Evolutionary conservation across 1,140 invertebrate genomes (phyloP).

Genomic region (Drosophila bifasciata): DNA sequence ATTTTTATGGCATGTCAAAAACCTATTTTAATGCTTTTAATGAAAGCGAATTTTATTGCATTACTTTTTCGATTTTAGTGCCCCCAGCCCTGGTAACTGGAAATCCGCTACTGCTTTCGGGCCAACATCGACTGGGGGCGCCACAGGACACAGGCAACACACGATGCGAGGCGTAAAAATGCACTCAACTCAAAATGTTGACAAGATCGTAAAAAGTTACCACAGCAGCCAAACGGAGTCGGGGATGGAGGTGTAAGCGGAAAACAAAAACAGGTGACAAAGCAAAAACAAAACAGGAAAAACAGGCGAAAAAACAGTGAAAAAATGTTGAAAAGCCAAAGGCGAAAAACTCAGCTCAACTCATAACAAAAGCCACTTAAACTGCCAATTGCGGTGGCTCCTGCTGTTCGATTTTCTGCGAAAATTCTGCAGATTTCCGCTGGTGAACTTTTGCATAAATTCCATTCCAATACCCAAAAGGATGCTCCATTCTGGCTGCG

Average conservation of each 20-base stretch:
- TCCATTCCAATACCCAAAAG: slow-evolving; percentile 47
- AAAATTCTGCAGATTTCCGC: slow-evolving; percentile 55
- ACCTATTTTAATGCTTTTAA: slow-evolving; percentile 83
- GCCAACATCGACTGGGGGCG: not conserved
- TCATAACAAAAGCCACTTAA: slow-evolving; percentile 69
- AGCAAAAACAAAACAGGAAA: slow-evolving; percentile 53
- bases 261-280: slow-evolving; percentile 71
- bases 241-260: not conserved
- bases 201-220: slow-evolving; percentile 75
- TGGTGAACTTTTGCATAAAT: slow-evolving; percentile 74
- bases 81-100: slow-evolving; percentile 16
- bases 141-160: not conserved
- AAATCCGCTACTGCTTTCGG: not conserved
- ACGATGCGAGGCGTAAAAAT: slow-evolving; percentile 65
- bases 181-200: slow-evolving; percentile 80
- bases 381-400: slow-evolving; percentile 67
- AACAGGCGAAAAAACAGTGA: slow-evolving; percentile 38
- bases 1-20: slow-evolving; percentile 83
- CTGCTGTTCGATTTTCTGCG: not conserved
- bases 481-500: slow-evolving; percentile 36
- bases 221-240: not conserved
- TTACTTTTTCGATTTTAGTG: slow-evolving; percentile 81
- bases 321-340: slow-evolving; percentile 35
- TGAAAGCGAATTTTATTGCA: slow-evolving; percentile 82
- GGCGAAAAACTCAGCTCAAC: slow-evolving; percentile 19